Conservation (phyloP, 2,113 vertebrate genomes). For the Fukomys damarensis region DNA sequence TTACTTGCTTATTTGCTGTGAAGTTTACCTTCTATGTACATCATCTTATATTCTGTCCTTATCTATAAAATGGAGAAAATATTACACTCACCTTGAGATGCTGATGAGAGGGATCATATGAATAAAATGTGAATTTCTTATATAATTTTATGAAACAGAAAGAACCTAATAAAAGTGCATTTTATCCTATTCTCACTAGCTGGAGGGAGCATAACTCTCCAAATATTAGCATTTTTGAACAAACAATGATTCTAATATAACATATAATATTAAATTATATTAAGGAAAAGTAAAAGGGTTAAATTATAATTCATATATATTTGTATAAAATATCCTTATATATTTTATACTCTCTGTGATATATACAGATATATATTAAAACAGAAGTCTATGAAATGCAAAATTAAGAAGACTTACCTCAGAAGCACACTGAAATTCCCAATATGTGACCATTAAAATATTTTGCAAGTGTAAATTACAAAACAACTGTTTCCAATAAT, state of each 20-base stretch:
- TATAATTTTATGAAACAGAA: background rate
- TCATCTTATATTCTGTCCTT: background rate
- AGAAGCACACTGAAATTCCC: background rate
- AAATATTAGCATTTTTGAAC: background rate
- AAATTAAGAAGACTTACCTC: background rate
- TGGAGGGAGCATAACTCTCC: background rate
- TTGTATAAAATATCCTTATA: background rate
- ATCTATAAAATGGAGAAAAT: background rate
- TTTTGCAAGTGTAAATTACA: background rate
- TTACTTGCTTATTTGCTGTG: background rate
- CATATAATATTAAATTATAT: background rate
- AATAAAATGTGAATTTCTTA: background rate
- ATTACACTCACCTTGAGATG: background rate
- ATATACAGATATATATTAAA: background rate
- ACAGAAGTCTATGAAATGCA: background rate
- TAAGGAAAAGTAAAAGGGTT: background rate
- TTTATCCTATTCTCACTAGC: background rate
- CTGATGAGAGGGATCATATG: background rate
- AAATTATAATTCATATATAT: background rate
- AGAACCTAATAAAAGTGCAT: background rate
- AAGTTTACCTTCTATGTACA: background rate
- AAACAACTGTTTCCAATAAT: background rate
- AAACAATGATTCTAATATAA: background rate
- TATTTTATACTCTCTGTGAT: background rate
- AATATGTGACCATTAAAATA: background rate